phyloP scores from a whole-genome alignment of 2,797 vertebrate species.

The Miichthys miiuy region DNA sequence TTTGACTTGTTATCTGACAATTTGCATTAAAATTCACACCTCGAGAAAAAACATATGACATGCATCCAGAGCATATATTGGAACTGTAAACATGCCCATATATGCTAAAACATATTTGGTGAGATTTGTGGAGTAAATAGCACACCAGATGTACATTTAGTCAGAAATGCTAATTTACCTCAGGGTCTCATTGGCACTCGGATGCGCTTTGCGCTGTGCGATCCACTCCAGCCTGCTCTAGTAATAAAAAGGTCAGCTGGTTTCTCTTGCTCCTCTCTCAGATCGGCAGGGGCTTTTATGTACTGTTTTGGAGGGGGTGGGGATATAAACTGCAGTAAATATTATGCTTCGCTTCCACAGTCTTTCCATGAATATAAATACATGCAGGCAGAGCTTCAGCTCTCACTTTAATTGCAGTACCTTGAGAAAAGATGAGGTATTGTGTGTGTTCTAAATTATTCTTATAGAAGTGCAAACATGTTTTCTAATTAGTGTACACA shows the following conservation, averaged over 20 bases:
- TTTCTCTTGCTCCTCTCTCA: background rate
- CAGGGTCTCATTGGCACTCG: background rate
- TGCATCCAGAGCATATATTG: background rate
- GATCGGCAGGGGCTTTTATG: slow-evolving; percentile 24
- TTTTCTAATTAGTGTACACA: slow-evolving; percentile 45
- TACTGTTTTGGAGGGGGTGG: background rate
- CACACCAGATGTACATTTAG: background rate
- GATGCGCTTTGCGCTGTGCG: background rate
- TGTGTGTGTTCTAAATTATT: slow-evolving; percentile 32
- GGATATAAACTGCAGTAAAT: slow-evolving; percentile 15
- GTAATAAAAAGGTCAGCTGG: slow-evolving; percentile 25
- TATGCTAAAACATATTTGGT: background rate
- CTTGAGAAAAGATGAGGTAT: slow-evolving; percentile 38
- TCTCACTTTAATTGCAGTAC: slow-evolving; percentile 9
- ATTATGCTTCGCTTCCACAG: slow-evolving; percentile 16
- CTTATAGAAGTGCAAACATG: slow-evolving; percentile 11
- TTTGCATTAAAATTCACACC: background rate
- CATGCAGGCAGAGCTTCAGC: slow-evolving; percentile 15
- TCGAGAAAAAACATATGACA: background rate
- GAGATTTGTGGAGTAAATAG: background rate
- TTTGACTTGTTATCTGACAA: background rate
- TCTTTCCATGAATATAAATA: slow-evolving; percentile 26
- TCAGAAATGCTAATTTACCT: slow-evolving; percentile 24
- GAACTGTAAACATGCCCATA: background rate
- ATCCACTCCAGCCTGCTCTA: slow-evolving; percentile 2